Evolutionary conservation across 2,888 invertebrate genomes (phyloP), one percentile per base, ranked within the genome.

Genomic region (Metopia argyrocephala): DNA sequence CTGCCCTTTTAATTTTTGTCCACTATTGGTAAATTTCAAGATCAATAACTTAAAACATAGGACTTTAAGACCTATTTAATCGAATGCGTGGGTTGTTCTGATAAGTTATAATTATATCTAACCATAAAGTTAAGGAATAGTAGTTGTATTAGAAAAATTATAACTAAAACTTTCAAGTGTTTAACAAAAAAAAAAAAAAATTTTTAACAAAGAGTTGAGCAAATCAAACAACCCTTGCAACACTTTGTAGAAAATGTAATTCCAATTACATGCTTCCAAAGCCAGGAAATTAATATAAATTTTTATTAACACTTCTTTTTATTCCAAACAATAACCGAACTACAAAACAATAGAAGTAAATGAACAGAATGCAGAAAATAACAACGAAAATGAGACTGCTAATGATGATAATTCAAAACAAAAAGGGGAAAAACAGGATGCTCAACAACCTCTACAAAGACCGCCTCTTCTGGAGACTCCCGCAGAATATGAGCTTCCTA

Each of bases 391-490:
- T 18, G 66, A 54, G 52, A 66, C 62, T 20, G 18, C 76, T 28
- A 78, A 78, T 48, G 70, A 38, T 5, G 76, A 66, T 23, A 80
- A 82, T 21, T 46, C 59, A 52, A 65, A 76, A 54, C 68, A 78
- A n/a, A 21, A 61, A 46, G 21, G 27, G 1, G 61, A 80, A 38
- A 45, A 78, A 12, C 2, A 59, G 12, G 74, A 57, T 15, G 28
- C 21, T 20, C 61, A 48, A 27, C 64, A 45, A 46, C 56, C 38
- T 7, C 38, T 15, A 31, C 80, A 74, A 48, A 81, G 88, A 23
- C 87, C 87, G n/a, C 87, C 87, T 38, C 75, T 89, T 61, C 82
- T 89, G 25, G 87, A 88, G 82, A 89, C 89, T 20, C 89, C 89
- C 21, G 66, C 85, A 12, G 89, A 89, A 54, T 88, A 88, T 82